Evolutionary conservation across 2,113 vertebrate genomes (phyloP), one percentile per base, ranked within the genome.

Genomic region (Lucifuga dentata): DNA sequence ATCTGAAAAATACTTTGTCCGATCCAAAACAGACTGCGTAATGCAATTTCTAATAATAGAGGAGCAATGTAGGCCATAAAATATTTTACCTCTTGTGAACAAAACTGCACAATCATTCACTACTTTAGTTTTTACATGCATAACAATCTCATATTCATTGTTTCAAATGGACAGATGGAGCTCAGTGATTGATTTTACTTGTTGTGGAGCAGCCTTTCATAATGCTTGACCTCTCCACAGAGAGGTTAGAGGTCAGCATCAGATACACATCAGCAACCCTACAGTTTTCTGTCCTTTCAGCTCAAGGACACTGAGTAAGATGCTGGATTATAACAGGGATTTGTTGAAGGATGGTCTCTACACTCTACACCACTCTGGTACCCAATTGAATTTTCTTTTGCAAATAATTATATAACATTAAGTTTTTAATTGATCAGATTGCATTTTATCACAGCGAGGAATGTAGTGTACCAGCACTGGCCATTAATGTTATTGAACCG

Each of bases 161-260:
- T 24, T 24, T 17, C 21, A 66, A 51, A 52, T 43, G 8, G 7
- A 8, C 2, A 12, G 17, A 32, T 26, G 9, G 1, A 11, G 26
- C 3, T 29, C 12, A 48, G n/a, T 11, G 11, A 35, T 35, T 35
- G 1, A 2, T 8, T 2, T 2, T 2, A 13, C 5, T 11, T n/a
- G 41, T 19, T 56, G 8, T 2, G 33, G 11, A 11, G 38, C 46
- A 29, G 29, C 45, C n/a, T 11, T 0, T 63, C 8, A 48, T 26
- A 12, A 10, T 17, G 13, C n/a, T 11, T 36, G 16, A 10, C 29
- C 50, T 17, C 12, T 56, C 17, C 11, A 19, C 20, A 38, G 20
- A 51, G 36, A 61, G 19, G 45, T 71, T 12, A 50, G 45, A 73
- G 58, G 55, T 66, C 53, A 65, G 8, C 12, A 46, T 50, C n/a